Evolutionary conservation across 2,113 vertebrate genomes (phyloP).

Genomic region (Steatornis caripensis): DNA sequence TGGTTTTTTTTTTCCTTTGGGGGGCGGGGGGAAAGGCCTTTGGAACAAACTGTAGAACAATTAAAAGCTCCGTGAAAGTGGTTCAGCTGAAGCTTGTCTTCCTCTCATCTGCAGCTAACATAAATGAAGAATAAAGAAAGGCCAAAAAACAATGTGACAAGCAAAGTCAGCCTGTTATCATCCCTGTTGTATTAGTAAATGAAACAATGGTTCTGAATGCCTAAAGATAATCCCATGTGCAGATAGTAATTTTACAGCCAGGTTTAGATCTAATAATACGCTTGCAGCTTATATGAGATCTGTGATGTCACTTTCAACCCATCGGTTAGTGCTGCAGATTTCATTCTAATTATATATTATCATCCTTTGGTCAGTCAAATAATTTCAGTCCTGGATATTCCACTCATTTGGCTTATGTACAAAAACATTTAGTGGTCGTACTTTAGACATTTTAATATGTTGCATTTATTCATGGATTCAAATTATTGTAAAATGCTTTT

Average conservation of each 20-base stretch:
- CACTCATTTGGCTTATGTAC: constrained; percentile 13
- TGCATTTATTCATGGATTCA: constrained; percentile 35
- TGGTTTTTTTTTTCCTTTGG: background rate
- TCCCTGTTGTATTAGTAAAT: constrained; percentile 43
- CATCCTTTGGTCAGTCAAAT: constrained; percentile 36
- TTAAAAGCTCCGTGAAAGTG: background rate
- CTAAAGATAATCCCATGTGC: constrained; percentile 45
- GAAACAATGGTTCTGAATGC: constrained; percentile 47
- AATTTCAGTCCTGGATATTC: constrained; percentile 23
- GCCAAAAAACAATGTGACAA: constrained; percentile 25
- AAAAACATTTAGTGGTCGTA: background rate
- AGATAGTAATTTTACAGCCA: constrained; percentile 57
- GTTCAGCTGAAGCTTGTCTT: constrained; percentile 3
- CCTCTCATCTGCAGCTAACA: background rate
- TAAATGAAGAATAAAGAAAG: constrained; percentile 28
- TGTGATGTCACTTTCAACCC: constrained; percentile 38
- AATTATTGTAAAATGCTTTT: constrained; percentile 16
- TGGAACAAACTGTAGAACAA: background rate
- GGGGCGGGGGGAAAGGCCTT: background rate
- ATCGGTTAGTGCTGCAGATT: background rate
- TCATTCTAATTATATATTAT: constrained; percentile 47
- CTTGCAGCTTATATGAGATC: constrained; percentile 36
- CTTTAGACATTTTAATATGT: constrained; percentile 20
- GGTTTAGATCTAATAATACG: constrained; percentile 58
- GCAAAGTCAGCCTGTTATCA: constrained; percentile 55